Conservation (phyloP, 2,113 vertebrate genomes). For the Micronycteris hirsuta region DNA sequence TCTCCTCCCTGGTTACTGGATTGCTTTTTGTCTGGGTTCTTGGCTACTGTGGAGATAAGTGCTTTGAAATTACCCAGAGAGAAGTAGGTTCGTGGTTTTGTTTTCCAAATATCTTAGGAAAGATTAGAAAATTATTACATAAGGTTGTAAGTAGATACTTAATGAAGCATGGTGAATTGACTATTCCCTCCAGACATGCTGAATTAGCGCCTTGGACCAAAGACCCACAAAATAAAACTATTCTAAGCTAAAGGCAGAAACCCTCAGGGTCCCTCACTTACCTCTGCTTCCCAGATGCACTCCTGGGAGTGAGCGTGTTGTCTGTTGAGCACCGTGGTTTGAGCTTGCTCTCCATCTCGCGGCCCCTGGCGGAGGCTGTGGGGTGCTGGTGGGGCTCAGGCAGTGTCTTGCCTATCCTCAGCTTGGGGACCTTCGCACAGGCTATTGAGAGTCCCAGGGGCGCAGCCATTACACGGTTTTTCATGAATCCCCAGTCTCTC, state of each 20-base stretch:
- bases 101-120: constrained; percentile 56
- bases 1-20: constrained; percentile 5
- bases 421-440: neutral
- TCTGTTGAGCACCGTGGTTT: neutral
- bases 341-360: neutral
- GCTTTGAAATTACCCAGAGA: constrained; percentile 46
- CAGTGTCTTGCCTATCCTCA: neutral
- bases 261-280: neutral
- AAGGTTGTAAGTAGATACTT: constrained; percentile 53
- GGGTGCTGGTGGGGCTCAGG: neutral
- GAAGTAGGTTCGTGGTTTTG: constrained; percentile 56
- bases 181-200: neutral
- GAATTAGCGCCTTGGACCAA: constrained; percentile 3
- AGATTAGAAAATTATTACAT: constrained; percentile 43
- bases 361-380: neutral
- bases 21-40: constrained; percentile 36
- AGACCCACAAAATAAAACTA: neutral
- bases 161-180: constrained; percentile 37
- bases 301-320: neutral
- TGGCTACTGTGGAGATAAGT: constrained; percentile 36
- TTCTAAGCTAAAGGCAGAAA: neutral
- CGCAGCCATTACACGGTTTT: neutral
- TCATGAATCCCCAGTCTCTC: neutral
- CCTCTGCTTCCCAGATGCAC: neutral
- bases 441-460: neutral